Conservation (phyloP, 2,888 invertebrate genomes). For the Diogma glabrata region DNA sequence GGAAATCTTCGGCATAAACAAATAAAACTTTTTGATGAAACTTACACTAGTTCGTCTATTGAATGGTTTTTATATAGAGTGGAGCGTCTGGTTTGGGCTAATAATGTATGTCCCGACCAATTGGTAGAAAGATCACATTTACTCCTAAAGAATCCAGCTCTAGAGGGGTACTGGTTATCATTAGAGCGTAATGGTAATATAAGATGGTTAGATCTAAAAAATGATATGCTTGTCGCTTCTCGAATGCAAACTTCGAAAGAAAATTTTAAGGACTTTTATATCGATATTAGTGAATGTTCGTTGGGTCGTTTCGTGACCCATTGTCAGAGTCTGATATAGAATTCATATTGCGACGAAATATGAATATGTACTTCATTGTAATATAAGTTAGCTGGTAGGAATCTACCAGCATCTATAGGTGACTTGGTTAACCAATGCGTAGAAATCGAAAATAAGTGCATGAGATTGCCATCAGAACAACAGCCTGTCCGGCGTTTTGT, state of each 20-base stretch:
- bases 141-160: neutral
- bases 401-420: neutral
- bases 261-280: neutral
- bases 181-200: neutral
- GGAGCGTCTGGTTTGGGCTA: neutral
- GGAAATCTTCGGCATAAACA: too few species aligned
- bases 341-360: neutral
- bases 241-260: neutral
- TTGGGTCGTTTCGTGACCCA: neutral
- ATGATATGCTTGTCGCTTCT: neutral
- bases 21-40: neutral
- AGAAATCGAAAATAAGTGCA: neutral
- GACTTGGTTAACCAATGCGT: neutral
- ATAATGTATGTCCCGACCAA: neutral
- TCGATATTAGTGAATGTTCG: neutral
- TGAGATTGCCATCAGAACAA: neutral
- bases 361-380: neutral
- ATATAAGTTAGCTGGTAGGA: neutral
- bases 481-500: too few species aligned
- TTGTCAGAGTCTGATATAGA: neutral
- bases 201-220: neutral
- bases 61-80: neutral
- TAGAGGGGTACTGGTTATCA: neutral
- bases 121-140: neutral
- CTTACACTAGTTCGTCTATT: neutral